A percentile compares a stretch with the other conserved stretches of the same genome.
Conservation (phyloP, 1,140 invertebrate genomes). For the Anthonomus grandis region DNA sequence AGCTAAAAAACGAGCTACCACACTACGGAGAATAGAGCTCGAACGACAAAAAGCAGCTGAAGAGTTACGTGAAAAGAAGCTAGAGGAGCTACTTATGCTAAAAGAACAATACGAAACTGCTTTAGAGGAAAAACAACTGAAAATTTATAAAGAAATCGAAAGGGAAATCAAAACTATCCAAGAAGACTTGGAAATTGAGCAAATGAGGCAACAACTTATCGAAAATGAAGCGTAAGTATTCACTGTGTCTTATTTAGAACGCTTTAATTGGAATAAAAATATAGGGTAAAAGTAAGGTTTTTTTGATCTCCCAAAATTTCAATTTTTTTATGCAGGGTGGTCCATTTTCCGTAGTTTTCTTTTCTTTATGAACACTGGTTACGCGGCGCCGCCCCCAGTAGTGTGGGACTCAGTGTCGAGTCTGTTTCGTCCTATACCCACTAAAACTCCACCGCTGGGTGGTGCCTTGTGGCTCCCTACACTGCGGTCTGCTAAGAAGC, state of each 20-base stretch:
- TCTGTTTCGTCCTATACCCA: too few relatives aligned
- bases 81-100: conserved; percentile 33
- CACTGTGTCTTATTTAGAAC: not conserved
- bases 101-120: conserved; percentile 41
- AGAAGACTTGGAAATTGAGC: conserved; percentile 33
- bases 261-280: not conserved
- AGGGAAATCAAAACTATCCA: conserved; percentile 34
- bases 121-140: conserved; percentile 35
- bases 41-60: conserved; percentile 34
- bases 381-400: too few relatives aligned
- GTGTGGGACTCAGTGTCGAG: too few relatives aligned
- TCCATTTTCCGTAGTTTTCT: too few relatives aligned
- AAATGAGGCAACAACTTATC: conserved; percentile 35
- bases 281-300: not conserved
- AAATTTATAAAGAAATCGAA: conserved; percentile 32
- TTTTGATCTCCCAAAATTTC: too few relatives aligned
- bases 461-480: too few relatives aligned
- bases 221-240: conserved; percentile 42
- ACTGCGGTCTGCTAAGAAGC: too few relatives aligned
- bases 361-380: too few relatives aligned
- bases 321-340: too few relatives aligned
- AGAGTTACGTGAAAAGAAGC: conserved; percentile 35
- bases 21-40: conserved; percentile 41
- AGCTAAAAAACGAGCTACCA: conserved; percentile 36
- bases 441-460: too few relatives aligned